Evolutionary conservation across 2,113 vertebrate species (phyloP).

Genomic region (Todiramphus chloris): DNA sequence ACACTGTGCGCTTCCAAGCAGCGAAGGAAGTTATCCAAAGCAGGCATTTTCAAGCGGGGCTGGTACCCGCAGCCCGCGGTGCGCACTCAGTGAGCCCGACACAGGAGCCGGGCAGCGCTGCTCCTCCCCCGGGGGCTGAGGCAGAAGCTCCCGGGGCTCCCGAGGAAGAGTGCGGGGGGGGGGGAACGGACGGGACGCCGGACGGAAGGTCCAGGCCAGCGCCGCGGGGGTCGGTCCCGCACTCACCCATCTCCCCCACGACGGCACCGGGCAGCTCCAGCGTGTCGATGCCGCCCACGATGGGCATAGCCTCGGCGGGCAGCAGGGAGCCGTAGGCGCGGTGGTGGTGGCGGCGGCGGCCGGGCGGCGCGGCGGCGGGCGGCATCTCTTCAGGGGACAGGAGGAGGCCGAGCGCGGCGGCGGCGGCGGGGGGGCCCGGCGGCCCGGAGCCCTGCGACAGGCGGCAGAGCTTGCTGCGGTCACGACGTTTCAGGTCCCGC

Average conservation of each 20-base stretch:
- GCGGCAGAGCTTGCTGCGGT: slow-evolving; percentile 66
- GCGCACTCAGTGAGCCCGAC: background rate
- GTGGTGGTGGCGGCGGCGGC: background rate
- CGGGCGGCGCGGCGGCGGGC: background rate
- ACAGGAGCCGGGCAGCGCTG: background rate
- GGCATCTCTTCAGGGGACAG: slow-evolving; percentile 1
- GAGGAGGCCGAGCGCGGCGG: slow-evolving; percentile 44
- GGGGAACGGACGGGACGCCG: too few species aligned
- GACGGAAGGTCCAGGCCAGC: background rate
- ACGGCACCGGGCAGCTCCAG: slow-evolving; percentile 59
- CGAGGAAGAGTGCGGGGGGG: too few species aligned
- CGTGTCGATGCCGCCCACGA: slow-evolving; percentile 65
- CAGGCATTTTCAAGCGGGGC: fast-evolving
- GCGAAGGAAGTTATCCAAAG: background rate
- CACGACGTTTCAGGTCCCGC: slow-evolving; percentile 66
- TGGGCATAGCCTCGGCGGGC: slow-evolving; percentile 30
- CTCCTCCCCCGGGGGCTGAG: background rate
- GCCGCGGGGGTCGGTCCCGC: background rate
- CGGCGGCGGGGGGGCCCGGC: background rate
- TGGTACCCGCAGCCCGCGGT: background rate
- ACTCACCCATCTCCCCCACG: slow-evolving; percentile 41
- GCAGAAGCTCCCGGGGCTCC: background rate
- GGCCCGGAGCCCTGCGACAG: slow-evolving; percentile 38
- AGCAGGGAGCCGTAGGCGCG: background rate
- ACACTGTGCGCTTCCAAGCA: background rate